Evolutionary conservation across 2,113 vertebrate species (phyloP), one percentile per base, ranked within the genome.

Genomic region (Mellivora capensis): DNA sequence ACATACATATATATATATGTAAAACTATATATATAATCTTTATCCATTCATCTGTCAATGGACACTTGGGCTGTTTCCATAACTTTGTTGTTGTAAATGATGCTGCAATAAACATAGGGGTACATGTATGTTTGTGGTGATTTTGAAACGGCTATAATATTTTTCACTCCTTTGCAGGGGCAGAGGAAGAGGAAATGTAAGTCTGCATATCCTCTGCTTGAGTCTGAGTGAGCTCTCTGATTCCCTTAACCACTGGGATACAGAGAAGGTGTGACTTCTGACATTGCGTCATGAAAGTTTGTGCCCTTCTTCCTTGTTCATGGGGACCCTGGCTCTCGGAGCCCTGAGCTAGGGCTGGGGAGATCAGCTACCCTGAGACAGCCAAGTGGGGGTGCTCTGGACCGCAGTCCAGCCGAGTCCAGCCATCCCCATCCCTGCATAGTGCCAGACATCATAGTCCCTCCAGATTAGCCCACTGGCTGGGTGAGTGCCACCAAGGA

Each of bases 161-260:
- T 87, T 84, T 88, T 37, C 29, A 29, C 7, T 54, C n/a, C 18
- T 79, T 83, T 83, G 27, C 6, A 14, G 37, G 49, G 13, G 47
- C 0, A 49, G 59, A 6, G 2, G 2, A 14, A 17, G 34, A 13
- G 18, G 20, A 25, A n/a, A 21, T 52, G 29, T 2, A 21, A 12
- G n/a, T 23, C 47, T 14, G 3, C 5, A 29, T 34, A 20, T 52
- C 12, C 8, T 52, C 29, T 13, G 10, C 72, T n/a, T 52, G 52
- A 37, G 44, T 37, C 79, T 49, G 39, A 34, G n/a, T 37, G 64
- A 67, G 7, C 10, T 85, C 44, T 92, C 34, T 47, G 39, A 59
- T 27, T 31, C 23, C 29, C 31, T 90, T 25, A 18, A 44, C 54
- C 18, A 2, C 29, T 6, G 10, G 20, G 81, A 37, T 47, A 57